A percentile compares a stretch with the other conserved stretches of the same genome.
phyloP scores from a whole-genome alignment of 2,113 vertebrate genomes.

The Vicugna pacos region DNA sequence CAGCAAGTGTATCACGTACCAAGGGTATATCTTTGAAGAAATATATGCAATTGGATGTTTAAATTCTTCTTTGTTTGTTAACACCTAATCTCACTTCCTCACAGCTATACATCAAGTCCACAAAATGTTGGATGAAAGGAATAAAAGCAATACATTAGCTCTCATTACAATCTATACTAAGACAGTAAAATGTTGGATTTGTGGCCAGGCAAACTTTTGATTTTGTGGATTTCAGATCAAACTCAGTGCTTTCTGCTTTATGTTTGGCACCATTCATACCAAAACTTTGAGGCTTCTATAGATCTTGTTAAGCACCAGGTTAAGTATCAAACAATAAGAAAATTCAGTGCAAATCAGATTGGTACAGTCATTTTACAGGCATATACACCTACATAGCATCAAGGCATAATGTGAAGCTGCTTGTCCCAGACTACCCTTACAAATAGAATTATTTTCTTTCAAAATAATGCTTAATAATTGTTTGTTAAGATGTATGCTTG shows the following conservation, averaged over 20 bases:
- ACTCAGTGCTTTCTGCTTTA: constrained; percentile 56
- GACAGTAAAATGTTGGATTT: constrained; percentile 54
- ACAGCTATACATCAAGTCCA: constrained; percentile 64
- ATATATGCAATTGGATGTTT: constrained; percentile 50
- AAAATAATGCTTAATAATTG: constrained; percentile 3
- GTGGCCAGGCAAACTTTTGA: constrained; percentile 60
- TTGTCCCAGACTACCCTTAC: not conserved
- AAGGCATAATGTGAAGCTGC: not conserved
- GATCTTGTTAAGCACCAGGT: constrained; percentile 11
- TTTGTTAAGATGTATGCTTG: not conserved
- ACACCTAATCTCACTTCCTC: constrained; percentile 61
- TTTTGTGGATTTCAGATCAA: constrained; percentile 71
- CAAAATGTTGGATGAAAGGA: constrained; percentile 64
- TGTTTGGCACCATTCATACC: constrained; percentile 62
- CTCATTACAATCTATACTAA: constrained; percentile 43
- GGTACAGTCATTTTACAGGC: constrained; percentile 58
- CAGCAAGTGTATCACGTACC: not conserved
- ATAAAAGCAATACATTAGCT: constrained; percentile 65
- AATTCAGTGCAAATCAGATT: constrained; percentile 52
- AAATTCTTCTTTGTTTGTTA: constrained; percentile 68
- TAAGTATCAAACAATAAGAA: constrained; percentile 51
- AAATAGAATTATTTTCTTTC: not conserved
- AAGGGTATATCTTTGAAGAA: constrained; percentile 53
- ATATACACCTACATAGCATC: not conserved
- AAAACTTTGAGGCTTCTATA: constrained; percentile 58